Percentiles rank a stretch among this genome's conserved stretches.
These are phyloP conservation scores for Metopolophium dirhodum DNA, from an alignment of 1,140 invertebrate species.

Conservation along the genomic window DNA sequence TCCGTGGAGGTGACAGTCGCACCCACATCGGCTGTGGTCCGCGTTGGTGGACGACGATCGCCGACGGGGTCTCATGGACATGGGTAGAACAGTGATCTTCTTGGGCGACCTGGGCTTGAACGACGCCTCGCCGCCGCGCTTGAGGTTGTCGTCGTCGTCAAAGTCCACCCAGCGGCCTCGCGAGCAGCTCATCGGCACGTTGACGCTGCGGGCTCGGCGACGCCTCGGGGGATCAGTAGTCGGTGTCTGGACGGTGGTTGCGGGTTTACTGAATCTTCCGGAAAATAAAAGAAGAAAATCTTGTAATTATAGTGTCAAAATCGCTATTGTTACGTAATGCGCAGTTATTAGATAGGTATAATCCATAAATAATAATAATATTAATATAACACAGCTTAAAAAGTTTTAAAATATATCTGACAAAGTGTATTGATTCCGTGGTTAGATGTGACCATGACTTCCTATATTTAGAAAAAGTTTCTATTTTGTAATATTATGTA, in stretches of 20 bases:
- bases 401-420: not conserved
- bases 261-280: not conserved
- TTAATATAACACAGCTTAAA: not conserved
- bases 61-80: not conserved
- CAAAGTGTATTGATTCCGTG: no score
- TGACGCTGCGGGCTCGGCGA: conserved; percentile 6
- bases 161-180: not conserved
- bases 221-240: conserved; percentile 4
- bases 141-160: not conserved
- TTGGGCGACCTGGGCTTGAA: conserved; percentile 22
- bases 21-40: not conserved
- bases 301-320: not conserved
- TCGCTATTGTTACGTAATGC: not conserved
- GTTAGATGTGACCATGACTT: no score
- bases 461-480: no score
- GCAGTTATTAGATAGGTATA: not conserved
- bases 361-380: not conserved
- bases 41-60: not conserved
- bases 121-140: not conserved
- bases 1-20: conserved; percentile 24
- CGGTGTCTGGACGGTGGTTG: not conserved
- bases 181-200: not conserved
- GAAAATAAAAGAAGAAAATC: not conserved
- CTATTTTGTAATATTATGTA: no score
- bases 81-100: conserved; percentile 31